phyloP scores from a whole-genome alignment of 2,888 invertebrate genomes.

The Craniophora ligustri region DNA sequence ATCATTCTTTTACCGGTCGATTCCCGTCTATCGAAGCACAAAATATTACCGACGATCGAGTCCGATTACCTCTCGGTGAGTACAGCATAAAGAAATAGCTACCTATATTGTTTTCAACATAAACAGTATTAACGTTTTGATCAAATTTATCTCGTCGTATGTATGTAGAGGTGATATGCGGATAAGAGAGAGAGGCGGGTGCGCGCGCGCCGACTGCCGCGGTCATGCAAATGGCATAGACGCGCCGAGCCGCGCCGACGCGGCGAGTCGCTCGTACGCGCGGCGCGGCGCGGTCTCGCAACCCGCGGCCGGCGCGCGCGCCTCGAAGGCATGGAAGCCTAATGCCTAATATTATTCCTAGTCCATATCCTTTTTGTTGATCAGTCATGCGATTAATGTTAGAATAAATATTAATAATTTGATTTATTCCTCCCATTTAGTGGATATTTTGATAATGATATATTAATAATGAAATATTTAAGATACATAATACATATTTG shows the following conservation, averaged over 20 bases:
- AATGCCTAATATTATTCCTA: constrained; percentile 88
- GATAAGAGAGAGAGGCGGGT: constrained; percentile 78
- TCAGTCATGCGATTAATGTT: constrained; percentile 89
- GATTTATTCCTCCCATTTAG: constrained; percentile 89
- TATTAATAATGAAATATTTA: constrained; percentile 89
- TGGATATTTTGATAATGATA: constrained; percentile 89
- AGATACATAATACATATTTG: constrained; percentile 89
- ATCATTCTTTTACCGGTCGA: constrained; percentile 80
- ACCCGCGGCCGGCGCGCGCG: constrained; percentile 57
- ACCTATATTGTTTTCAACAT: constrained; percentile 80
- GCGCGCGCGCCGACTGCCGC: constrained; percentile 53
- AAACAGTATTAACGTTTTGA: constrained; percentile 86
- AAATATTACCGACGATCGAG: constrained; percentile 83
- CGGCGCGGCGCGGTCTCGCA: constrained; percentile 13
- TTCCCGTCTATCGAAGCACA: constrained; percentile 85
- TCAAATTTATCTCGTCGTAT: constrained; percentile 81
- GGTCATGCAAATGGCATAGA: neutral
- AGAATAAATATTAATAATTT: constrained; percentile 88
- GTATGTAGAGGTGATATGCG: constrained; percentile 86
- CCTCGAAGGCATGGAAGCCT: constrained; percentile 81
- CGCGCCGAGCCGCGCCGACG: constrained; percentile 37
- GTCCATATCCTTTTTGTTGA: constrained; percentile 89
- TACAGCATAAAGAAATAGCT: constrained; percentile 75
- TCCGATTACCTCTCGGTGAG: constrained; percentile 79
- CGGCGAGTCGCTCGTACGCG: constrained; percentile 40